Conservation (phyloP, 2,113 vertebrate genomes). For the Acinonyx jubatus region DNA sequence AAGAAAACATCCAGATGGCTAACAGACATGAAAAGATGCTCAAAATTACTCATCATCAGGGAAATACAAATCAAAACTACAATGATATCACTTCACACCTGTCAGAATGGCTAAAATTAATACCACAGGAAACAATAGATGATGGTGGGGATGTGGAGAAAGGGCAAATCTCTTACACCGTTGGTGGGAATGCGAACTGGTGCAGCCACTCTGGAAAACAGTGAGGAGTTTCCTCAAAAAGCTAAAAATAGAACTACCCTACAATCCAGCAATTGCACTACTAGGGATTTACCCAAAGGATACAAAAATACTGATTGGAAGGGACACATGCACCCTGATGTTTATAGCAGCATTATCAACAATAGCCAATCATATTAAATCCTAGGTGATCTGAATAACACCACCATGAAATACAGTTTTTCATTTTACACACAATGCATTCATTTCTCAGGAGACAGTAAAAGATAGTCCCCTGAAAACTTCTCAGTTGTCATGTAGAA, state of each 20-base stretch:
- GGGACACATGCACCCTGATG: background rate
- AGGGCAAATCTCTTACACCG: background rate
- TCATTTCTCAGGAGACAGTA: background rate
- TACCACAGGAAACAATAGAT: background rate
- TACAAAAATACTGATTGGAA: background rate
- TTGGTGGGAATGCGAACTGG: background rate
- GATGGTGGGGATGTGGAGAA: background rate
- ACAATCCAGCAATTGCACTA: background rate
- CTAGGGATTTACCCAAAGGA: background rate
- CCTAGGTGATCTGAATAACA: background rate
- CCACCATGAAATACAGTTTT: background rate
- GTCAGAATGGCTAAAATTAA: background rate
- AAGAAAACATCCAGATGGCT: background rate
- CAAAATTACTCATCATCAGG: background rate
- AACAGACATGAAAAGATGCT: background rate
- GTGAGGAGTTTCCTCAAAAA: background rate
- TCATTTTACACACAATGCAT: background rate
- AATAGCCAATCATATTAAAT: background rate
- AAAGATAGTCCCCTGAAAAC: background rate
- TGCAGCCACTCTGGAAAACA: background rate
- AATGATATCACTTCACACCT: background rate
- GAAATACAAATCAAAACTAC: background rate
- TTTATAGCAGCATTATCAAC: background rate
- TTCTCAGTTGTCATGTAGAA: background rate
- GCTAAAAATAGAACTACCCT: background rate